Conservation (phyloP, 2,113 vertebrate genomes). For the Alaudala cheleensis region DNA sequence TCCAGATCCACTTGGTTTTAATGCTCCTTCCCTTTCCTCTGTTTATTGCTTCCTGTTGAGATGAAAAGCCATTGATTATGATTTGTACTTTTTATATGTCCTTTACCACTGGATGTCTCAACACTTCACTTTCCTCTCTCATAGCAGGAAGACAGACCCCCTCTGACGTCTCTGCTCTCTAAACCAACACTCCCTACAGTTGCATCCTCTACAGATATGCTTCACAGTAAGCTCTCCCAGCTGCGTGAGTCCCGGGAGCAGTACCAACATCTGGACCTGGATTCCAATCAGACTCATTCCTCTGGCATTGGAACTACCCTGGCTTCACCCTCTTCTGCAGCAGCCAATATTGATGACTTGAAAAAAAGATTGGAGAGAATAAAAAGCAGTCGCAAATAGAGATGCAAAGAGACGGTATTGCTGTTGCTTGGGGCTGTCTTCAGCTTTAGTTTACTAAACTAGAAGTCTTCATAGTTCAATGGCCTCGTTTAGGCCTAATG, state of each 20-base stretch:
- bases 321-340: slow-evolving; percentile 78
- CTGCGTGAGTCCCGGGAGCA: slow-evolving; percentile 95
- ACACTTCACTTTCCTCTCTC: neutral
- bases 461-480: slow-evolving; percentile 72
- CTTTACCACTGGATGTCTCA: neutral
- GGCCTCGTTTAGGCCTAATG: slow-evolving; percentile 73
- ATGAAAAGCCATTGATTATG: neutral
- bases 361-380: slow-evolving; percentile 99
- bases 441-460: slow-evolving; percentile 77
- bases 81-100: neutral
- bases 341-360: slow-evolving; percentile 96
- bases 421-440: slow-evolving; percentile 49
- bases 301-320: slow-evolving; percentile 78
- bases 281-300: slow-evolving; percentile 83
- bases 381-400: slow-evolving; percentile 96
- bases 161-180: slow-evolving; percentile 86
- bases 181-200: slow-evolving; percentile 86
- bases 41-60: neutral
- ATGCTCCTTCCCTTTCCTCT: neutral
- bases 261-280: slow-evolving; percentile 87
- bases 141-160: slow-evolving; percentile 82
- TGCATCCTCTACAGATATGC: slow-evolving; percentile 97
- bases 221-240: slow-evolving; percentile 97
- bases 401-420: slow-evolving; percentile 9
- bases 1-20: neutral